phyloP scores from a whole-genome alignment of 2,113 vertebrate species.

The Eulemur macaco region DNA sequence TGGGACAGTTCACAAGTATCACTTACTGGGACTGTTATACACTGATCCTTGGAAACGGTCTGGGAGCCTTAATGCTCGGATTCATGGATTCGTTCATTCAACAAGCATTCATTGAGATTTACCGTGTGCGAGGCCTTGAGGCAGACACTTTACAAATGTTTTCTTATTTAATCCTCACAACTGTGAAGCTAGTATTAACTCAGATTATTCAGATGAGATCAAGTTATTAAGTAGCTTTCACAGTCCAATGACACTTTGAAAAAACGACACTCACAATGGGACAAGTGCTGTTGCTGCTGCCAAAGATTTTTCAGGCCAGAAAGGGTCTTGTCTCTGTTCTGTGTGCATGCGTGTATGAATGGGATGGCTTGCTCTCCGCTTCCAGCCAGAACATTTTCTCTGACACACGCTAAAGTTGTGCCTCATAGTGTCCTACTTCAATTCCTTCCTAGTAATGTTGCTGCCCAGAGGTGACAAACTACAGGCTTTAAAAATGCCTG shows the following conservation, averaged over 20 bases:
- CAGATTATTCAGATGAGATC: constrained; percentile 70
- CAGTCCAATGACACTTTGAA: constrained; percentile 46
- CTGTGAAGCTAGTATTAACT: constrained; percentile 50
- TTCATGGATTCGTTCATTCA: not conserved
- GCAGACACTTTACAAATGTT: constrained; percentile 42
- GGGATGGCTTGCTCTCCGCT: not conserved
- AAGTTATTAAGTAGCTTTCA: constrained; percentile 71
- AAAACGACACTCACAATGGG: constrained; percentile 55
- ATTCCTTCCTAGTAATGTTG: not conserved
- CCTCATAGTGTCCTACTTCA: not conserved
- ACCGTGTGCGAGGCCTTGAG: constrained; percentile 7
- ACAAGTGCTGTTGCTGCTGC: constrained; percentile 20
- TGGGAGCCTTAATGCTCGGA: not conserved
- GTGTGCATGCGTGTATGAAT: not conserved
- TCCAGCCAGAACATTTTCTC: not conserved
- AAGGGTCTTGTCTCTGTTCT: not conserved
- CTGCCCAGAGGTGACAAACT: not conserved
- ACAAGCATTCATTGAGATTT: constrained; percentile 24
- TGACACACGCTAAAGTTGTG: not conserved
- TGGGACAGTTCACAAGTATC: not conserved
- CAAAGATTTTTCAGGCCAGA: constrained; percentile 52
- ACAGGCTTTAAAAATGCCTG: constrained; percentile 1
- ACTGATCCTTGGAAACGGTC: not conserved
- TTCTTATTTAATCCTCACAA: constrained; percentile 65
- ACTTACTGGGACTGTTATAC: not conserved